phyloP scores from a whole-genome alignment of 1,140 invertebrate species.

The Maniola jurtina region DNA sequence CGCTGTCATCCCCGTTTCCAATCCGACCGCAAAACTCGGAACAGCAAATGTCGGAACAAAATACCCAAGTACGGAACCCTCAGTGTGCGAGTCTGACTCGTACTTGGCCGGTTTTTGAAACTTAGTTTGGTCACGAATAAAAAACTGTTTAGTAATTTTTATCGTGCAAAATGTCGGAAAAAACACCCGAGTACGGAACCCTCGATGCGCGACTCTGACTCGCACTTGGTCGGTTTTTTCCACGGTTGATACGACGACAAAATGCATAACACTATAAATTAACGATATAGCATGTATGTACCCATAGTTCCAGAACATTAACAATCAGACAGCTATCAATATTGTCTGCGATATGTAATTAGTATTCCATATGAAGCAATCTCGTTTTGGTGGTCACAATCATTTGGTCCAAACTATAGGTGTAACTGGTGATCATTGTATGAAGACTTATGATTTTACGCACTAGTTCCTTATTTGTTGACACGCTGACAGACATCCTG shows the following conservation, averaged over 20 bases:
- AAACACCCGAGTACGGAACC: too few relatives aligned
- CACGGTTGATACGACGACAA: neutral
- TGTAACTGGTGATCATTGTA: neutral
- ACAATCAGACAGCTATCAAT: neutral
- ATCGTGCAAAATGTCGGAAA: too few relatives aligned
- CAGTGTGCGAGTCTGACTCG: too few relatives aligned
- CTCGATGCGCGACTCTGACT: too few relatives aligned
- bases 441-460: neutral
- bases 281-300: neutral
- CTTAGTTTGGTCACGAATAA: too few relatives aligned
- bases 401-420: constrained; percentile 8
- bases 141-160: too few relatives aligned
- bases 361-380: constrained; percentile 16
- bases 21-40: too few relatives aligned
- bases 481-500: neutral
- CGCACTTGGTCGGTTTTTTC: too few relatives aligned
- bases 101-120: too few relatives aligned
- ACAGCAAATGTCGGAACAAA: too few relatives aligned
- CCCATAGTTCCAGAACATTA: neutral
- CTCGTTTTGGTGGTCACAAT: constrained; percentile 16
- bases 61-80: too few relatives aligned
- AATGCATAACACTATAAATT: neutral
- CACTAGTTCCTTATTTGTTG: neutral
- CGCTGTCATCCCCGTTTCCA: too few relatives aligned
- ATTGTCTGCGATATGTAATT: neutral